These are phyloP conservation scores for Drosophila kikkawai DNA, from an alignment of 1,140 invertebrate genomes.

Conservation along the genomic window DNA sequence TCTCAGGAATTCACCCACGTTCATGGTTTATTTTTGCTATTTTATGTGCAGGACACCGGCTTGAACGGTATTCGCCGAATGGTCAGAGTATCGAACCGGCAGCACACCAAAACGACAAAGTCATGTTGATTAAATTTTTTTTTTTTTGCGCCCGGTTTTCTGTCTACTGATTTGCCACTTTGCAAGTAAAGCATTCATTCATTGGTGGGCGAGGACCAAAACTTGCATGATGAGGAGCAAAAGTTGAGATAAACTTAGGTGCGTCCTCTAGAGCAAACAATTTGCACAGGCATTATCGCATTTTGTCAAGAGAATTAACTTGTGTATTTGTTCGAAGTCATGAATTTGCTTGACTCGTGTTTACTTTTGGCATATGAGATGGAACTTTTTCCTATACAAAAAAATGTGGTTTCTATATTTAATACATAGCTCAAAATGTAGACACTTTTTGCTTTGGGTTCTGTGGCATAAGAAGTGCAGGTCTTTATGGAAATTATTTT, in stretches of 20 bases:
- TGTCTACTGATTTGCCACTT: conserved; percentile 19
- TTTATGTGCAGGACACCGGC: not conserved
- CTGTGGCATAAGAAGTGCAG: not conserved
- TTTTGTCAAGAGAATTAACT: conserved; percentile 54
- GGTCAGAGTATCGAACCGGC: not conserved
- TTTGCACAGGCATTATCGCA: conserved; percentile 54
- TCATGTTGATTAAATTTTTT: conserved; percentile 62
- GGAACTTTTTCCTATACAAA: not conserved
- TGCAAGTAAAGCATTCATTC: conserved; percentile 31
- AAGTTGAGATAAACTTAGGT: conserved; percentile 55
- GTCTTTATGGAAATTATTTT: not conserved
- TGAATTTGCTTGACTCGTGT: conserved; percentile 4
- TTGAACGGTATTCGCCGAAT: conserved; percentile 7
- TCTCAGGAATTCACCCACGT: conserved; percentile 13
- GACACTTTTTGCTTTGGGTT: not conserved
- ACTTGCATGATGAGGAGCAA: conserved; percentile 44
- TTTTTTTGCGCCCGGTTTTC: conserved; percentile 22
- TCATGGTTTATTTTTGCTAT: conserved; percentile 8
- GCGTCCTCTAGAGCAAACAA: conserved; percentile 45
- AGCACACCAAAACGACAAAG: conserved; percentile 31
- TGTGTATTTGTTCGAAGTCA: conserved; percentile 22
- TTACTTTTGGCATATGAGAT: not conserved
- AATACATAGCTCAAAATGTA: not conserved
- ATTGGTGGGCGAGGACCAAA: conserved; percentile 8
- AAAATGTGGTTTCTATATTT: not conserved